Evolutionary conservation across 2,113 vertebrate genomes (phyloP).

Genomic region (Ivindomyrus marchei): DNA sequence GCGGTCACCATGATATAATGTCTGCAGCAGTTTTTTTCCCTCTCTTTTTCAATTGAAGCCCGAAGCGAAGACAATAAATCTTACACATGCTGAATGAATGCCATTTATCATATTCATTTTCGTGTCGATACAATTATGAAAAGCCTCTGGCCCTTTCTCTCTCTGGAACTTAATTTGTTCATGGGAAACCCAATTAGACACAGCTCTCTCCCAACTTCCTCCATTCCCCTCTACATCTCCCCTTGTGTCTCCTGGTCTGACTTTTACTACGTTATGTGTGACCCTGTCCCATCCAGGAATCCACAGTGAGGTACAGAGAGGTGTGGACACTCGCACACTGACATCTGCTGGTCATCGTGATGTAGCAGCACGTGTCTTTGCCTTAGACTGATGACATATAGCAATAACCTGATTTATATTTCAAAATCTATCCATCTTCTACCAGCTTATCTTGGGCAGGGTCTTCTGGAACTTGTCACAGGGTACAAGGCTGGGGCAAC

Average conservation of each 20-base stretch:
- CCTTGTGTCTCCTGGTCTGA: not conserved
- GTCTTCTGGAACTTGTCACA: not conserved
- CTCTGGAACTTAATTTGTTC: conserved; percentile 30
- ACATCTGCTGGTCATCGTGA: not conserved
- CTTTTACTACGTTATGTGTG: not conserved
- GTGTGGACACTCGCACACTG: not conserved
- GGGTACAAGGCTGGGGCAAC: not conserved
- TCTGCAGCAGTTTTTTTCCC: not conserved
- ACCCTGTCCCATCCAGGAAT: conserved; percentile 2
- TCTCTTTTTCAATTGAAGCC: conserved; percentile 50
- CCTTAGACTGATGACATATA: not conserved
- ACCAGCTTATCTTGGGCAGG: not conserved
- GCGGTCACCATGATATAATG: conserved; percentile 6
- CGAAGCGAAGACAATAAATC: conserved; percentile 85
- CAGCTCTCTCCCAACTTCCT: conserved; percentile 10
- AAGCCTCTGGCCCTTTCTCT: conserved; percentile 89
- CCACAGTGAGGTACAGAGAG: not conserved
- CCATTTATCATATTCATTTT: conserved; percentile 97
- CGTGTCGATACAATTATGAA: conserved; percentile 95
- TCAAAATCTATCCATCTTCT: not conserved
- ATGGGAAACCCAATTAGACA: conserved; percentile 13
- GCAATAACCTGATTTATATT: not conserved
- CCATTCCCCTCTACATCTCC: not conserved
- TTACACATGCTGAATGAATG: conserved; percentile 82
- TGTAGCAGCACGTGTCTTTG: not conserved